Percentiles rank a stretch among this genome's conserved stretches.
These are phyloP conservation scores for Gobiocypris rarus DNA, from an alignment of 2,113 vertebrate species.

Conservation along the genomic window DNA sequence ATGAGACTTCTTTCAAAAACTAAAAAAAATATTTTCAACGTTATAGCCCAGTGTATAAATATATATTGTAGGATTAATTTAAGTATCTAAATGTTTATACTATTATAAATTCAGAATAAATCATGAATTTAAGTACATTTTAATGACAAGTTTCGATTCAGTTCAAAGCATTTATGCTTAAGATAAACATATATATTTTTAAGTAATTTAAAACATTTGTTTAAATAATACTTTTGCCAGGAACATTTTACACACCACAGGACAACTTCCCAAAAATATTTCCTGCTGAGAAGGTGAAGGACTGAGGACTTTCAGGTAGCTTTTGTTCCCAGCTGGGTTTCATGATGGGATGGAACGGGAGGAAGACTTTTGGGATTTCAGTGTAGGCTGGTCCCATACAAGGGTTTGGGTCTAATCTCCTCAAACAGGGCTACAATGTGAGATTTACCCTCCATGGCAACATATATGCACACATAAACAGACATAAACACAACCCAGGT, in stretches of 20 bases:
- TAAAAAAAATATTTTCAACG: too few species aligned
- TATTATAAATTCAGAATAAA: background rate
- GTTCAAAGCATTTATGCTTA: background rate
- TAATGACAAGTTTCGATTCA: too few species aligned
- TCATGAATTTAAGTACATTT: too few species aligned
- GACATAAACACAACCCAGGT: slow-evolving; percentile 27
- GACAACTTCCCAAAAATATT: background rate
- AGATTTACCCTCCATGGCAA: slow-evolving; percentile 31
- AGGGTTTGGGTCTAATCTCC: slow-evolving; percentile 34
- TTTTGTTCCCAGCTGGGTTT: slow-evolving; percentile 26
- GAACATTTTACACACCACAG: background rate
- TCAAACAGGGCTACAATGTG: slow-evolving; percentile 40
- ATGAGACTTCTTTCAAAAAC: too few species aligned
- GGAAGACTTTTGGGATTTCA: slow-evolving; percentile 42
- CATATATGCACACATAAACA: slow-evolving; percentile 38
- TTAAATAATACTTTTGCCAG: background rate
- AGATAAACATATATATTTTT: background rate
- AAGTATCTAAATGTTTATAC: background rate
- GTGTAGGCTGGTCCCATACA: slow-evolving; percentile 42
- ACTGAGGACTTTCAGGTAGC: background rate
- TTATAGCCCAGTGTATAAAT: too few species aligned
- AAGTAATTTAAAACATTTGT: background rate
- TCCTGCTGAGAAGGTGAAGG: slow-evolving; percentile 21
- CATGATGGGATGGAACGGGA: slow-evolving; percentile 36
- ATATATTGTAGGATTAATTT: too few species aligned